A percentile compares a stretch with the other conserved stretches of the same genome.
Evolutionary conservation across 1,140 invertebrate genomes (phyloP).

Genomic region (Cepaea nemoralis): DNA sequence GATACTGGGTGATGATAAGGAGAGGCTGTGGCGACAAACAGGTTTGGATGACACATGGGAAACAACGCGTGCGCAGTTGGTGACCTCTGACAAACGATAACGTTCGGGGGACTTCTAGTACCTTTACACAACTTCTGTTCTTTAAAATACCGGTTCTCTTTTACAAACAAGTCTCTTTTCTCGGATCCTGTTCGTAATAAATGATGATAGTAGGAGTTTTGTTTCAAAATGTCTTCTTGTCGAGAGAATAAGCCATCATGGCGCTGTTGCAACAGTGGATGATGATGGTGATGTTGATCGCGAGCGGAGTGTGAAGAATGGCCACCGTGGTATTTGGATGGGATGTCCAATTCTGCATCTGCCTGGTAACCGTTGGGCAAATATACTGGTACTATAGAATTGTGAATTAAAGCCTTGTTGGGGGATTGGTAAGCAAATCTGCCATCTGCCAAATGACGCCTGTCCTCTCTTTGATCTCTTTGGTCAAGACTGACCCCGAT

Average conservation of each 20-base stretch:
- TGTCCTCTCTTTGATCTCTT: background rate
- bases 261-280: background rate
- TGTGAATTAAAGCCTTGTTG: background rate
- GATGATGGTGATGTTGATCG: slow-evolving; percentile 21
- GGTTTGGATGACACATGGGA: slow-evolving; percentile 43
- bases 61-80: slow-evolving; percentile 33
- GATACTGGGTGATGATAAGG: slow-evolving; percentile 43
- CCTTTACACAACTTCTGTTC: slow-evolving; percentile 46
- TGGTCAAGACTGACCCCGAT: background rate
- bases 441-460: background rate
- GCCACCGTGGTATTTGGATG: background rate
- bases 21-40: slow-evolving; percentile 37
- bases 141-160: slow-evolving; percentile 46
- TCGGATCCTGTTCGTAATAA: slow-evolving; percentile 39
- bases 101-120: slow-evolving; percentile 55
- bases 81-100: slow-evolving; percentile 58
- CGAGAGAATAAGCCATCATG: background rate
- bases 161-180: slow-evolving; percentile 44
- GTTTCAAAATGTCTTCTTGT: slow-evolving; percentile 5
- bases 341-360: background rate
- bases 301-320: background rate
- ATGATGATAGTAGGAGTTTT: slow-evolving; percentile 24
- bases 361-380: slow-evolving; percentile 4
- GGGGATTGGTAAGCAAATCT: background rate
- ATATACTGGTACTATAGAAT: background rate